phyloP scores from a whole-genome alignment of 2,888 invertebrate species.

The Mylabris sibirica region DNA sequence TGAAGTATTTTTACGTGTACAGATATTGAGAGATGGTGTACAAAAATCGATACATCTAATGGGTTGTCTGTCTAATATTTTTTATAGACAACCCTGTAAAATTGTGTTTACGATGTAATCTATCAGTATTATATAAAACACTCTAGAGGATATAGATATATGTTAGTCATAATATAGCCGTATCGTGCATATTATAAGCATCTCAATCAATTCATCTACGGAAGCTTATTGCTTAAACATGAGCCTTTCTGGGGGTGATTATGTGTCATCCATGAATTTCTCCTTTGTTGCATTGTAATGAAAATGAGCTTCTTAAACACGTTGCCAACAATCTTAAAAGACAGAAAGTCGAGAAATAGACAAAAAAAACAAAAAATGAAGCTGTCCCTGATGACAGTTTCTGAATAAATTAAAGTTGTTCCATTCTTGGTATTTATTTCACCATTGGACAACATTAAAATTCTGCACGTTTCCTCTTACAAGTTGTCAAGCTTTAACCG shows the following conservation, averaged over 20 bases:
- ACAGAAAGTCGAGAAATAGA: neutral
- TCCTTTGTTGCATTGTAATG: neutral
- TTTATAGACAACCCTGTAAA: conserved; percentile 30
- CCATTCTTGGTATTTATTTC: neutral
- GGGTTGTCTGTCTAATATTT: conserved; percentile 27
- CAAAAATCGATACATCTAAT: conserved; percentile 22
- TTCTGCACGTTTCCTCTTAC: neutral
- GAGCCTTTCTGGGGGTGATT: neutral
- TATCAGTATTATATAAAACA: conserved; percentile 35
- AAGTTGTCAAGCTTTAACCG: neutral
- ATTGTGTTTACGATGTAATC: conserved; percentile 30
- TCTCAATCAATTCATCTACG: conserved; percentile 21
- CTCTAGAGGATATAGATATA: conserved; percentile 28
- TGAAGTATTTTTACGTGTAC: neutral
- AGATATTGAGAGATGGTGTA: conserved; percentile 19
- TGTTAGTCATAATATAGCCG: conserved; percentile 19
- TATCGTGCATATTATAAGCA: conserved; percentile 17
- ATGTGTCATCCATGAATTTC: neutral
- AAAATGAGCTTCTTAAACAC: neutral
- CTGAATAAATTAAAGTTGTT: neutral
- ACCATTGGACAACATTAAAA: neutral
- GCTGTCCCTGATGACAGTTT: neutral
- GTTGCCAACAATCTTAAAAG: neutral
- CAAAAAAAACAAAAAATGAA: neutral
- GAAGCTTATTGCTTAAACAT: conserved; percentile 2